Conservation (phyloP, 2,888 invertebrate genomes). For the Rotaria magnacalcarata region DNA sequence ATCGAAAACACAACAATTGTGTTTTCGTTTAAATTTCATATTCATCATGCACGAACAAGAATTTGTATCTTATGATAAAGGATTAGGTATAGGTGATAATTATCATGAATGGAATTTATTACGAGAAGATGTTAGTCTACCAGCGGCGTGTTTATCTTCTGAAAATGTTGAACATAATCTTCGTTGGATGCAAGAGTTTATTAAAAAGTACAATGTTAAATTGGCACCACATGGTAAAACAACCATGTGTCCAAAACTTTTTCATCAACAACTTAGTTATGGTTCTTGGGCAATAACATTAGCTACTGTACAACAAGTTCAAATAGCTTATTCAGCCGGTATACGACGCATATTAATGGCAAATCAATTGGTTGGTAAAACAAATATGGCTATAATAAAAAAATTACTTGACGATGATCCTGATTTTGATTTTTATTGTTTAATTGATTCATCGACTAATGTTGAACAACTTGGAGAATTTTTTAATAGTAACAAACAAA, state of each 20-base stretch:
- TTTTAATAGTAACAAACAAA: not conserved
- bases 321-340: not conserved
- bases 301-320: not conserved
- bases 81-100: not conserved
- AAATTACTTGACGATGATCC: not conserved
- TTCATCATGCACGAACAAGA: not conserved
- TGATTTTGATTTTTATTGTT: not conserved
- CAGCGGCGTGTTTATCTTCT: not conserved
- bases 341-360: constrained; percentile 4
- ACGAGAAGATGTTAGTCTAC: not conserved
- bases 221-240: constrained; percentile 17
- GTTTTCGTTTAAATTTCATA: not conserved
- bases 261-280: not conserved
- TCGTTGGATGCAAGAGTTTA: not conserved
- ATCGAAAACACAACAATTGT: not conserved
- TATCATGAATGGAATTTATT: not conserved
- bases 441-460: not conserved
- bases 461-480: not conserved
- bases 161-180: constrained; percentile 5
- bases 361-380: not conserved
- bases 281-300: not conserved
- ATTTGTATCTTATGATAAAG: not conserved
- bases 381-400: not conserved
- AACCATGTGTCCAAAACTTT: not conserved
- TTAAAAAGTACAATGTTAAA: not conserved